Evolutionary conservation across 2,113 vertebrate genomes (phyloP).

Genomic region (Dicerorhinus sumatrensis): DNA sequence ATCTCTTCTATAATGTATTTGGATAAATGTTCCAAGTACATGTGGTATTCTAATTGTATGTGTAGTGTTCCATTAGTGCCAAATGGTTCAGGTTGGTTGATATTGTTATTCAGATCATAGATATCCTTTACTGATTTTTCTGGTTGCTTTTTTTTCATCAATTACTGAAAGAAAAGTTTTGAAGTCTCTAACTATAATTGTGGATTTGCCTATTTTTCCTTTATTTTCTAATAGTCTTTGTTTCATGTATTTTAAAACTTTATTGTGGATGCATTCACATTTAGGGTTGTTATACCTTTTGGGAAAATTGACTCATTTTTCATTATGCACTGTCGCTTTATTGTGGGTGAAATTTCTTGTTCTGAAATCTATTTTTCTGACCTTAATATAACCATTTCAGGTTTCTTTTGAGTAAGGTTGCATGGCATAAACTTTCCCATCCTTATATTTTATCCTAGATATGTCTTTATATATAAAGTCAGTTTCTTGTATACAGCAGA

Average conservation of each 20-base stretch:
- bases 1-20: not conserved
- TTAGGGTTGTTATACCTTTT: not conserved
- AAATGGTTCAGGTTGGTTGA: not conserved
- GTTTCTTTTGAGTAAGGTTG: not conserved
- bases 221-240: not conserved
- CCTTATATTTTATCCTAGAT: slow-evolving; percentile 17
- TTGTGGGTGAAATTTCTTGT: not conserved
- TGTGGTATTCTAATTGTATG: not conserved
- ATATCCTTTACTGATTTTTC: not conserved
- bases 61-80: not conserved
- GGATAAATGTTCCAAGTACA: not conserved
- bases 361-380: not conserved
- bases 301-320: not conserved
- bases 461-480: not conserved
- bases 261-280: not conserved
- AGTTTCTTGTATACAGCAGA: not conserved
- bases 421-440: not conserved
- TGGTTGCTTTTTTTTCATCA: not conserved
- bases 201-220: not conserved
- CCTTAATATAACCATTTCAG: too few species aligned
- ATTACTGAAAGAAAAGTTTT: not conserved
- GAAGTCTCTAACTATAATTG: not conserved
- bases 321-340: not conserved
- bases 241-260: not conserved
- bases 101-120: not conserved